A percentile compares a stretch with the other conserved stretches of the same genome.
phyloP scores from a whole-genome alignment of 2,797 vertebrate genomes.

The Esox lucius region DNA sequence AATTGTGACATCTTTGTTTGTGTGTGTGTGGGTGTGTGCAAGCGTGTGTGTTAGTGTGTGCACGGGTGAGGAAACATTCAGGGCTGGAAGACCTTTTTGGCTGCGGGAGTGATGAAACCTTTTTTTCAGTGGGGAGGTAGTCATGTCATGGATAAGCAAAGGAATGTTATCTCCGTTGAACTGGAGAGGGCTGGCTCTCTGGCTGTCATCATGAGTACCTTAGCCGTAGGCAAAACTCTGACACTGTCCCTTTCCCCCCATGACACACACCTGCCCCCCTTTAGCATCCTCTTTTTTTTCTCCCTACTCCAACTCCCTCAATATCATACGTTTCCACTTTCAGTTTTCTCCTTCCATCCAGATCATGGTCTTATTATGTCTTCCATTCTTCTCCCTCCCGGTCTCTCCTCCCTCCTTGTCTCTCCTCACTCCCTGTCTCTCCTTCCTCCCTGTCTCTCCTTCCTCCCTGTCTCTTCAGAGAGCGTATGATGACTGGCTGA shows the following conservation, averaged over 20 bases:
- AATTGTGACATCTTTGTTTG: not conserved
- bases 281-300: constrained; percentile 5
- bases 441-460: constrained; percentile 19
- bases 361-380: not conserved
- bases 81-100: constrained; percentile 33
- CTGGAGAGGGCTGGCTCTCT: constrained; percentile 15
- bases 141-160: constrained; percentile 32
- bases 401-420: too few relatives aligned
- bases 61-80: constrained; percentile 21
- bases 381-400: not conserved
- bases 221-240: constrained; percentile 5
- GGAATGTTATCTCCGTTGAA: constrained; percentile 29
- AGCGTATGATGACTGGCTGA: constrained; percentile 5
- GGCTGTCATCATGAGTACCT: constrained; percentile 18
- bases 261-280: not conserved
- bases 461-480: constrained; percentile 40
- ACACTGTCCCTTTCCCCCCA: not conserved
- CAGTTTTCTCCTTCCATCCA: not conserved
- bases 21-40: constrained; percentile 7
- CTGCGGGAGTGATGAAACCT: constrained; percentile 33
- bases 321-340: not conserved
- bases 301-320: constrained; percentile 1
- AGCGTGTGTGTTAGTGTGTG: constrained; percentile 19
- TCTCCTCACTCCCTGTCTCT: constrained; percentile 16
- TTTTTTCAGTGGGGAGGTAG: constrained; percentile 30